These are phyloP conservation scores for Dendrolimus punctatus DNA, from an alignment of 1,140 invertebrate species.

Conservation along the genomic window DNA sequence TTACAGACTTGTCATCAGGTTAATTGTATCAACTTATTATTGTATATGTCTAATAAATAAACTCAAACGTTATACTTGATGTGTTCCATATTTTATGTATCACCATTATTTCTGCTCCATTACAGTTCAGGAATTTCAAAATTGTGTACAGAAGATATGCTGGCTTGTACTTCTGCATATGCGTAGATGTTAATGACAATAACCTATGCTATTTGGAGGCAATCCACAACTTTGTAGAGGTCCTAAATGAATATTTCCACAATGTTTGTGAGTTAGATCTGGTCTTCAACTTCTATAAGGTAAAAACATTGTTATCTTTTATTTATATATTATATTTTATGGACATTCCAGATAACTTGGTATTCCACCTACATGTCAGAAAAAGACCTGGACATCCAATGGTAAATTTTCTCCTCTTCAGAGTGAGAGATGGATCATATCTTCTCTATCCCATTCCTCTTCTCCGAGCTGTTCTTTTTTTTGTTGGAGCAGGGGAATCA, in stretches of 20 bases:
- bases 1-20: no score
- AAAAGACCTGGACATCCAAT: no score
- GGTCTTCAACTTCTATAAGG: constrained; percentile 99
- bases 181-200: constrained; percentile 99
- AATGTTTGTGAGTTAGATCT: constrained; percentile 99
- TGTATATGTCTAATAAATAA: no score
- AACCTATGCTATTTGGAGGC: constrained; percentile 99
- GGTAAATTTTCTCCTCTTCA: no score
- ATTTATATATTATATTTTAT: not conserved
- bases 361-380: not conserved
- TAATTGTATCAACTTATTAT: no score
- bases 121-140: constrained; percentile 99
- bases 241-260: constrained; percentile 99
- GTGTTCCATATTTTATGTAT: not conserved
- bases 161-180: constrained; percentile 99
- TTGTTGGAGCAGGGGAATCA: no score
- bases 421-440: no score
- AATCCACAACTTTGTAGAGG: constrained; percentile 99
- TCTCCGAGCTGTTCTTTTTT: no score
- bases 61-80: not conserved
- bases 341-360: not conserved
- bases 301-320: constrained; percentile 12
- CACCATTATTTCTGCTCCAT: constrained; percentile 20
- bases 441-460: no score
- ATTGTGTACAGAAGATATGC: constrained; percentile 99